Conservation (phyloP, 2,113 vertebrate genomes). For the Pagrus major region DNA sequence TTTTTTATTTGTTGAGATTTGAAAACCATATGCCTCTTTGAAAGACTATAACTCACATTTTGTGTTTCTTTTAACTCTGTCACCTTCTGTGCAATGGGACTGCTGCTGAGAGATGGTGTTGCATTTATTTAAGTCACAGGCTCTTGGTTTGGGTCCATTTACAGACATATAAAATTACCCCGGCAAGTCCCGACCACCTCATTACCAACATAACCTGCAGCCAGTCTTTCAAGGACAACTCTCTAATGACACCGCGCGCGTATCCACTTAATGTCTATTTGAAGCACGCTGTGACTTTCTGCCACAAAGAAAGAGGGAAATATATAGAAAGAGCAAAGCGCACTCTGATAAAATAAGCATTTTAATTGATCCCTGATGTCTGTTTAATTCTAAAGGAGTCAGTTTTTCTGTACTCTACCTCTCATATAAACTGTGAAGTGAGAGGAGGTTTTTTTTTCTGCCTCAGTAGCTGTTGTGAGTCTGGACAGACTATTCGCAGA, state of each 20-base stretch:
- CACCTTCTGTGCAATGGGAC: slow-evolving; percentile 35
- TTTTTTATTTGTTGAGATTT: not conserved
- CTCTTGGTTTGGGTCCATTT: slow-evolving; percentile 78
- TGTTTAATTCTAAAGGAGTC: slow-evolving; percentile 27
- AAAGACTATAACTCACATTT: slow-evolving; percentile 13
- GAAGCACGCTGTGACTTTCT: slow-evolving; percentile 65
- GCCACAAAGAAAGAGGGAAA: slow-evolving; percentile 51
- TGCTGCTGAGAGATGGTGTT: slow-evolving; percentile 43
- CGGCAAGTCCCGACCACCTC: slow-evolving; percentile 75
- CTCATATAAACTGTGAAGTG: slow-evolving; percentile 18
- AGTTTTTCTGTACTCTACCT: slow-evolving; percentile 16
- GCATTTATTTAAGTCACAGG: slow-evolving; percentile 72
- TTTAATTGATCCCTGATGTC: slow-evolving; percentile 59
- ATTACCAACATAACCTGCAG: slow-evolving; percentile 84
- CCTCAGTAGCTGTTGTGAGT: slow-evolving; percentile 14
- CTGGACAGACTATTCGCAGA: slow-evolving; percentile 37
- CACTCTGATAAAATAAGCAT: slow-evolving; percentile 64
- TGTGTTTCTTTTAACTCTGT: slow-evolving; percentile 4
- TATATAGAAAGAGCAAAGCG: slow-evolving; percentile 45
- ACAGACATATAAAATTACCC: slow-evolving; percentile 80
- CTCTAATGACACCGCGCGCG: slow-evolving; percentile 69
- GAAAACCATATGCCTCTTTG: slow-evolving; percentile 1
- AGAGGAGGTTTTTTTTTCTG: not conserved
- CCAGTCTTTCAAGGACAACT: slow-evolving; percentile 82
- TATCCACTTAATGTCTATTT: slow-evolving; percentile 74